phyloP scores from a whole-genome alignment of 1,140 invertebrate species.

The Temnothorax curvispinosus region DNA sequence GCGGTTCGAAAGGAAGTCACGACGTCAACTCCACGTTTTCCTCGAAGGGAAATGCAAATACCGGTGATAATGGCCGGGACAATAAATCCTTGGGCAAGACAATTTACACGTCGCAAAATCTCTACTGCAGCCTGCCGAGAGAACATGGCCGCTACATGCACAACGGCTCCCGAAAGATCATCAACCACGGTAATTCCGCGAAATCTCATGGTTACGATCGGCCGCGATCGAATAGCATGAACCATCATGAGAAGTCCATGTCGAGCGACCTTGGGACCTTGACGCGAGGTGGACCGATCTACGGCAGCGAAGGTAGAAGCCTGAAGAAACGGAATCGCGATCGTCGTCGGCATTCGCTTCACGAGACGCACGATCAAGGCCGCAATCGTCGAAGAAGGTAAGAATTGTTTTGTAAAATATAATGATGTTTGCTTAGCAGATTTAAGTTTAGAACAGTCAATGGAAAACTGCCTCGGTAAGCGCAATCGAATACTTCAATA shows the following conservation, averaged over 20 bases:
- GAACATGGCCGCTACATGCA: constrained; percentile 76
- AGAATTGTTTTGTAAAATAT: constrained; percentile 47
- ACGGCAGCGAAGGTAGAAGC: constrained; percentile 80
- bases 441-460: neutral
- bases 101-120: constrained; percentile 80
- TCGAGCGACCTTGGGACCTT: constrained; percentile 70
- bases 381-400: constrained; percentile 79
- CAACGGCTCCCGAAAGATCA: constrained; percentile 72
- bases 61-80: constrained; percentile 50
- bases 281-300: constrained; percentile 77
- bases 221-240: constrained; percentile 70
- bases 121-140: constrained; percentile 81
- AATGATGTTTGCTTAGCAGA: neutral
- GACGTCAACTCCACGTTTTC: constrained; percentile 58
- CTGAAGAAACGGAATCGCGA: constrained; percentile 79
- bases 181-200: constrained; percentile 56
- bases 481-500: neutral
- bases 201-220: constrained; percentile 72
- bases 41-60: constrained; percentile 62
- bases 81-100: constrained; percentile 77
- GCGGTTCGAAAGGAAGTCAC: constrained; percentile 77
- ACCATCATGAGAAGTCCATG: constrained; percentile 75
- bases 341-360: constrained; percentile 80
- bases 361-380: constrained; percentile 77
- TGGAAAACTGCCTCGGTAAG: neutral